Evolutionary conservation across 2,797 vertebrate species (phyloP), one percentile per base, ranked within the genome.

Genomic region (Okamejei kenojei): DNA sequence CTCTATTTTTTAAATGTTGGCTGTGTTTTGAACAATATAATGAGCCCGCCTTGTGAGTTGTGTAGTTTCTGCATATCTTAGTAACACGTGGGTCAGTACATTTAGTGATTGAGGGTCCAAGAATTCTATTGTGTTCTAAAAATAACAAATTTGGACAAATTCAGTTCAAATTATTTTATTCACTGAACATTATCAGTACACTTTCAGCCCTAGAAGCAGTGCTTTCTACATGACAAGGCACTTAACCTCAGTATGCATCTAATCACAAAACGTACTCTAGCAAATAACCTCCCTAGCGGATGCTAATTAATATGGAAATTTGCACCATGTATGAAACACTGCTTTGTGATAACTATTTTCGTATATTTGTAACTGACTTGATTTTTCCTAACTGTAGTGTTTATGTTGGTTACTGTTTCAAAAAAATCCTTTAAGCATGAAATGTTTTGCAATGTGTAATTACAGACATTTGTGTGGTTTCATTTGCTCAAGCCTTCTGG

Each of bases 331-430:
- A 88, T 88, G 65, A 68, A 88, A 65, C 63, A 88, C 61, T 68
- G 61, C 29, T 88, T 65, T 65, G n/a, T 88, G 84, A 88, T 68
- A 68, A 65, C 29, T 35, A 65, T 88, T 58, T 88, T 32, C 29
- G 29, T 88, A 7, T 88, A 88, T 88, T 88, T 88, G 35, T 65
- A 88, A 88, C 84, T 88, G 84, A 88, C 63, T 88, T 88, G 84
- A 88, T 68, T 88, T 68, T 88, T 88, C 84, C 84, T 88, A 68
- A 88, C n/a, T 68, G 61, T 68, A 88, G 84, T 88, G 63, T 68
- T 88, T 88, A 88, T 88, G 65, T 88, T 88, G 61, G 84, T 88
- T 88, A 19, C n/a, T 88, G n/a, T 86, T 32, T 35, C 9, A 88
- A 88, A 79, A 38, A 88, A 86, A 35, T 32, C n/a, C 13, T 63